Evolutionary conservation across 2,888 invertebrate species (phyloP).

Genomic region (Troides aeacus): DNA sequence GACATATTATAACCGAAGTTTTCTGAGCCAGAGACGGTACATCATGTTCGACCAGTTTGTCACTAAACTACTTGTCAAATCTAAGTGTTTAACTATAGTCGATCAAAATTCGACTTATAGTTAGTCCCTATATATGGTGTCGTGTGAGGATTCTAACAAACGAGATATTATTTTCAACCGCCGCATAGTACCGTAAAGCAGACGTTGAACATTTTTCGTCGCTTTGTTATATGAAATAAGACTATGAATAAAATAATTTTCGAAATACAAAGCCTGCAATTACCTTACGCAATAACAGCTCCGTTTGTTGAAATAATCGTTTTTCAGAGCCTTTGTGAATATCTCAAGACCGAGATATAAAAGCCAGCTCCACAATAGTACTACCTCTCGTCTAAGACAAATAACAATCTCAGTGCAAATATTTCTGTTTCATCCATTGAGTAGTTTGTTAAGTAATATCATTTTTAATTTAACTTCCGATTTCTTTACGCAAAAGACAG

Average conservation of each 20-base stretch:
- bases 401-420: slow-evolving; percentile 15
- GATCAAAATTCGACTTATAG: not conserved
- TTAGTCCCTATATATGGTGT: not conserved
- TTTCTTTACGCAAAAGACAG: not conserved
- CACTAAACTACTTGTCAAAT: not conserved
- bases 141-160: not conserved
- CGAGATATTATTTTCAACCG: not conserved
- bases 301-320: slow-evolving; percentile 15
- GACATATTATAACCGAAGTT: too few species aligned
- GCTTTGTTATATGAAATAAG: not conserved
- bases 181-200: too few species aligned
- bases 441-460: not conserved
- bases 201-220: not conserved
- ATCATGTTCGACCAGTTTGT: not conserved
- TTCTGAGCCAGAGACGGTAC: not conserved
- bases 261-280: slow-evolving; percentile 12
- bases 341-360: slow-evolving; percentile 5
- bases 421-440: slow-evolving; percentile 9
- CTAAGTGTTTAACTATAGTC: not conserved
- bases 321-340: slow-evolving; percentile 13
- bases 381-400: slow-evolving; percentile 8
- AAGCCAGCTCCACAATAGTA: slow-evolving; percentile 7
- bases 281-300: slow-evolving; percentile 17
- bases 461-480: not conserved
- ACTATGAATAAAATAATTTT: slow-evolving; percentile 1